phyloP scores from a whole-genome alignment of 2,113 vertebrate genomes.

The Prolemur simus region DNA sequence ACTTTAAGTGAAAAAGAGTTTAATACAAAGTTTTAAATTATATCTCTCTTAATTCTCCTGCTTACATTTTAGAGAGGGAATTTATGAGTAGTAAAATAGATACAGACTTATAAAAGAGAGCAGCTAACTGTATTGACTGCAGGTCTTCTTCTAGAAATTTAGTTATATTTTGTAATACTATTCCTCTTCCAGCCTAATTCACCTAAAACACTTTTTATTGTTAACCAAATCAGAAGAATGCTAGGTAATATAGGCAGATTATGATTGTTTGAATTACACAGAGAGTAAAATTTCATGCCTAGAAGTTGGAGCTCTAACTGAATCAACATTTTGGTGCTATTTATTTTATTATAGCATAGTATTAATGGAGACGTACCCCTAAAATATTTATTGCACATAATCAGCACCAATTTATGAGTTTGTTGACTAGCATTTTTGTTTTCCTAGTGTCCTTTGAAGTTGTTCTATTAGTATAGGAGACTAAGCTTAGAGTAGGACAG shows the following conservation, averaged over 20 bases:
- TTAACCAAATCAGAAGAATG: neutral
- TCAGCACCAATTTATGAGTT: neutral
- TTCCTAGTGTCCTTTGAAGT: neutral
- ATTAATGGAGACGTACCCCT: neutral
- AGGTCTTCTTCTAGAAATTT: neutral
- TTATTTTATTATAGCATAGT: neutral
- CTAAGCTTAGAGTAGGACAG: neutral
- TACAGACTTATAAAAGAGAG: neutral
- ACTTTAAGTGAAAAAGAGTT: neutral
- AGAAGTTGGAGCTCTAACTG: neutral
- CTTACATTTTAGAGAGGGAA: neutral
- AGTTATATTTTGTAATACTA: neutral
- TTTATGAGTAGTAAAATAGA: neutral
- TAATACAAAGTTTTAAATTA: neutral
- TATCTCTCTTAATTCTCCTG: neutral
- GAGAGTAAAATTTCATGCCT: neutral
- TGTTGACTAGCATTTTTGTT: neutral
- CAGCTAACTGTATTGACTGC: neutral
- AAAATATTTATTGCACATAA: neutral
- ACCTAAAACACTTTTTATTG: neutral
- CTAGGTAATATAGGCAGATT: neutral
- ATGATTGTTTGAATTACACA: neutral
- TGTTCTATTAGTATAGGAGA: neutral
- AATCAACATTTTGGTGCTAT: neutral
- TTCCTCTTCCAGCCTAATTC: neutral